Evolutionary conservation across 2,888 invertebrate species (phyloP).

Genomic region (Philhelius pedissequus): DNA sequence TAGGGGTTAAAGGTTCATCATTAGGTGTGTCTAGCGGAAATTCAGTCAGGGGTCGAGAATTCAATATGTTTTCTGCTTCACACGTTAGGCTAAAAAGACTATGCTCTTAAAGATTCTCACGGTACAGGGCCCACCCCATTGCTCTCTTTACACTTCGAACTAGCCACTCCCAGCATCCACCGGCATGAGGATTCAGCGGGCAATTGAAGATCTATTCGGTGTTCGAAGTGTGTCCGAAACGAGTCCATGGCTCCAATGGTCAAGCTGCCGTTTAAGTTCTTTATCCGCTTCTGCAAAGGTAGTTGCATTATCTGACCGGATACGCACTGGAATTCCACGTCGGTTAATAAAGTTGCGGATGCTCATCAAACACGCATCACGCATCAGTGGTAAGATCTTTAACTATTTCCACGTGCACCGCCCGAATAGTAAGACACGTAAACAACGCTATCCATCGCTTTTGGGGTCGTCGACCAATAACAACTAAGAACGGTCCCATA

Average conservation of each 20-base stretch:
- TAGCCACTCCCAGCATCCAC: background rate
- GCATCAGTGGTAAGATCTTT: no score
- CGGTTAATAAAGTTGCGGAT: background rate
- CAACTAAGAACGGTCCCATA: slow-evolving; percentile 20
- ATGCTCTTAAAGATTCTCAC: background rate
- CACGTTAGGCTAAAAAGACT: background rate
- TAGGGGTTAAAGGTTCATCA: background rate
- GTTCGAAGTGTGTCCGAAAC: background rate
- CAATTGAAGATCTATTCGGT: background rate
- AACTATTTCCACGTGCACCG: no score
- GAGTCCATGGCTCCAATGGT: background rate
- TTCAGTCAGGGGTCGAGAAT: background rate
- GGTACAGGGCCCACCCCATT: background rate
- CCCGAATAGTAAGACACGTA: no score
- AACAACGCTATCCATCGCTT: no score
- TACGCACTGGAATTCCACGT: slow-evolving; percentile 12
- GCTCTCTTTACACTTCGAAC: background rate
- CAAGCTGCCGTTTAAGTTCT: background rate
- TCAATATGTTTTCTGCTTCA: background rate
- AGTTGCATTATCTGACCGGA: slow-evolving; percentile 23
- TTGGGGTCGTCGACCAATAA: background rate
- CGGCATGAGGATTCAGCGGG: background rate
- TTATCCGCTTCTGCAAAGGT: slow-evolving; percentile 31
- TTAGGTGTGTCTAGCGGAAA: background rate
- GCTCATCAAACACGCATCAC: background rate